Conservation (phyloP, 2,113 vertebrate species). For the Henicopernis longicauda region DNA sequence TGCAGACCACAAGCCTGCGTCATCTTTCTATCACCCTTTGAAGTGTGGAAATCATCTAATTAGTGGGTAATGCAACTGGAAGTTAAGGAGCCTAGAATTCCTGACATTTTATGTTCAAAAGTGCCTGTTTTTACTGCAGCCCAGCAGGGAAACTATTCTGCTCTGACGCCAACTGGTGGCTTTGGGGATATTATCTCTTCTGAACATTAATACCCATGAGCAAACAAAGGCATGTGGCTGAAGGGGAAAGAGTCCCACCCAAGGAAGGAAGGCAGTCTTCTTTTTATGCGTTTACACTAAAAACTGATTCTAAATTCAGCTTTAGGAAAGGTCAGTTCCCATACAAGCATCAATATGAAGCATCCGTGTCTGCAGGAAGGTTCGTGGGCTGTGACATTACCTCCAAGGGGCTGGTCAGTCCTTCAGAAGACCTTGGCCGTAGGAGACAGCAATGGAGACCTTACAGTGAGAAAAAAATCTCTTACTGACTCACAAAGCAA, state of each 20-base stretch:
- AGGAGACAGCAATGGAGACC: not conserved
- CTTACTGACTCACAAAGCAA: not conserved
- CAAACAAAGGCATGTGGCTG: slow-evolving; percentile 2
- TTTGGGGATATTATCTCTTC: slow-evolving; percentile 9
- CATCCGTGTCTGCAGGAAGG: not conserved
- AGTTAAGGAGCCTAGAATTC: not conserved
- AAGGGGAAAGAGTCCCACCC: slow-evolving; percentile 36
- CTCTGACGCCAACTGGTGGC: not conserved
- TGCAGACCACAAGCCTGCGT: not conserved
- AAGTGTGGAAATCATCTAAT: not conserved
- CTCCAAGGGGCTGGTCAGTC: not conserved
- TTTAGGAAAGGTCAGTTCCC: slow-evolving; percentile 22
- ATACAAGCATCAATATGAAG: not conserved
- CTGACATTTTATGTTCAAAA: not conserved
- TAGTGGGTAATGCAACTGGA: not conserved
- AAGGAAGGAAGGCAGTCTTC: slow-evolving; percentile 42
- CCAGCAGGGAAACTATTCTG: not conserved
- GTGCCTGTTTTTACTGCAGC: not conserved
- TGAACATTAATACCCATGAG: not conserved
- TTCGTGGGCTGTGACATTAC: not conserved
- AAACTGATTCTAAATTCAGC: slow-evolving; percentile 21
- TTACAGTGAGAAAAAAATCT: not conserved
- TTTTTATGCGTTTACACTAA: not conserved
- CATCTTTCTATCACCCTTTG: not conserved
- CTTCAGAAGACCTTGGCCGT: not conserved